Conservation (phyloP, 1,140 invertebrate genomes). For the Adelges cooleyi region DNA sequence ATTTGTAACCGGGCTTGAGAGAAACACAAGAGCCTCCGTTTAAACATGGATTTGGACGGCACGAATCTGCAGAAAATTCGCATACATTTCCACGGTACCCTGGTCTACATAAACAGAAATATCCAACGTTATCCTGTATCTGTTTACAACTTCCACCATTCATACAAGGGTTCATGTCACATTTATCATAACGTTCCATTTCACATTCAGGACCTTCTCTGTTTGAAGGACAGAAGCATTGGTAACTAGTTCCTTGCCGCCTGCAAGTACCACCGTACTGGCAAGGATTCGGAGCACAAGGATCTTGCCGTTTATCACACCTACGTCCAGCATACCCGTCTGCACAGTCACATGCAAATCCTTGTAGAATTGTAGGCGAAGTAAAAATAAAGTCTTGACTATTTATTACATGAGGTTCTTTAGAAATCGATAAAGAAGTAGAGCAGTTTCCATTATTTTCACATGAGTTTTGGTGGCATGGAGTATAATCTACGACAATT, state of each 20-base stretch:
- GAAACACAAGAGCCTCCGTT: slow-evolving; percentile 73
- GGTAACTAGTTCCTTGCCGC: slow-evolving; percentile 66
- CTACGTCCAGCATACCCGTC: slow-evolving; percentile 63
- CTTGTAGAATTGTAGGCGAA: slow-evolving; percentile 61
- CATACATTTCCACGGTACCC: slow-evolving; percentile 81
- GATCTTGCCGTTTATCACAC: slow-evolving; percentile 76
- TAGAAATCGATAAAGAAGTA: slow-evolving; percentile 55
- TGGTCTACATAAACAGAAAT: slow-evolving; percentile 79
- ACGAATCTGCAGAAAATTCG: slow-evolving; percentile 72
- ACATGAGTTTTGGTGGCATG: slow-evolving; percentile 56
- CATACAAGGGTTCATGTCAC: slow-evolving; percentile 68
- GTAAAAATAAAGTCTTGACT: slow-evolving; percentile 67
- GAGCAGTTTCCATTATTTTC: slow-evolving; percentile 66
- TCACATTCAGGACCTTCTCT: slow-evolving; percentile 76
- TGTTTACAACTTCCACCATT: slow-evolving; percentile 83
- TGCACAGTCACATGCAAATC: slow-evolving; percentile 65
- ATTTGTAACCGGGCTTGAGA: slow-evolving; percentile 70
- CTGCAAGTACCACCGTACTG: slow-evolving; percentile 66
- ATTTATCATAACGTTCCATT: slow-evolving; percentile 65
- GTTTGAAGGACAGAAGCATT: slow-evolving; percentile 62
- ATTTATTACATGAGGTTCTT: slow-evolving; percentile 57
- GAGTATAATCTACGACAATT: slow-evolving; percentile 55
- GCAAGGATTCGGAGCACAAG: slow-evolving; percentile 83
- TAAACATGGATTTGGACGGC: slow-evolving; percentile 78
- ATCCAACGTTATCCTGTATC: slow-evolving; percentile 68